Evolutionary conservation across 2,797 vertebrate genomes (phyloP).

Genomic region (Coreius guichenoti): DNA sequence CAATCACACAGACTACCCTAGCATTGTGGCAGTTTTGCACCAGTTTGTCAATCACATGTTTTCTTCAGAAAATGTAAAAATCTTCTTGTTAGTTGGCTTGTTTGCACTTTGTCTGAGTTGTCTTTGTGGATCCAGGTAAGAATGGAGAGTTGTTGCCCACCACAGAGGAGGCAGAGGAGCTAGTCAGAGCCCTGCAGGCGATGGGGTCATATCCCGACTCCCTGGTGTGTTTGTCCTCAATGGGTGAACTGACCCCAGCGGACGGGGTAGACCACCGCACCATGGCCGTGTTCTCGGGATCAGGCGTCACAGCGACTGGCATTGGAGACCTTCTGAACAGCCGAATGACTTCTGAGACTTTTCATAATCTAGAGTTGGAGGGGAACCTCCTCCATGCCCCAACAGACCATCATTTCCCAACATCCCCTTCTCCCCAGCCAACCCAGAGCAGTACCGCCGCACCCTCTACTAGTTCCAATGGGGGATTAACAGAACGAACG

Average conservation of each 20-base stretch:
- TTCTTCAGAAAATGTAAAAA: neutral
- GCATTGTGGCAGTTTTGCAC: neutral
- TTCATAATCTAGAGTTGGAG: constrained; percentile 94
- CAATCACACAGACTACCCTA: neutral
- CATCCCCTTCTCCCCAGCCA: constrained; percentile 85
- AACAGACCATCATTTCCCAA: constrained; percentile 87
- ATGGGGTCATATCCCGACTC: constrained; percentile 90
- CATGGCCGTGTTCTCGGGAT: constrained; percentile 89
- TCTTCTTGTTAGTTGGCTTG: constrained; percentile 1
- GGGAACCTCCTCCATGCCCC: constrained; percentile 91
- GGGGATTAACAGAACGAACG: constrained; percentile 85
- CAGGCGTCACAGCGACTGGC: constrained; percentile 83
- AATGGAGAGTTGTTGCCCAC: constrained; percentile 97
- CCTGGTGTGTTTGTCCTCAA: constrained; percentile 96
- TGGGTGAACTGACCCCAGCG: constrained; percentile 89
- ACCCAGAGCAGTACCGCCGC: constrained; percentile 75
- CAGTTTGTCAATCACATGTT: neutral
- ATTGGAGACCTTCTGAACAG: constrained; percentile 95
- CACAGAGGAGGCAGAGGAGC: constrained; percentile 97
- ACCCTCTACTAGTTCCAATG: constrained; percentile 68
- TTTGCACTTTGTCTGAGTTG: constrained; percentile 50
- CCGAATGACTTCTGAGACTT: constrained; percentile 91
- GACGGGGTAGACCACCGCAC: constrained; percentile 91
- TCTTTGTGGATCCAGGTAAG: constrained; percentile 82
- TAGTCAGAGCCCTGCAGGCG: constrained; percentile 96